Base-by-base conservation (phyloP, 1,140 invertebrate genomes). In the Drosophila carrolli region DNA sequence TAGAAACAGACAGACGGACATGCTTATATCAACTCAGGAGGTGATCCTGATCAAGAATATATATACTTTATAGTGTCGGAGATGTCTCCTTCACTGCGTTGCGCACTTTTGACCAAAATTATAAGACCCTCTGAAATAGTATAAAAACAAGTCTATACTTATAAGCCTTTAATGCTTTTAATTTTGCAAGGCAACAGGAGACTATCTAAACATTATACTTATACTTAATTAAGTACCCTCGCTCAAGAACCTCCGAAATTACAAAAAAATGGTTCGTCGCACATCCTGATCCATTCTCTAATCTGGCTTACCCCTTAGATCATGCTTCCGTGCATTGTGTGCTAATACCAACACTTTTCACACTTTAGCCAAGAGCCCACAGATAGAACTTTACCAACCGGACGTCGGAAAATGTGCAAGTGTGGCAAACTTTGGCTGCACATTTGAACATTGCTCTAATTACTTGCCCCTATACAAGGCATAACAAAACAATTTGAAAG, bases 371-470 rank as follows among this genome's bases (percentile, higher is more conserved):
- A 40, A 54, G 27, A 13, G 50, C 27, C 37, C 41, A 9, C 16
- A 23, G 35, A 32, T 41, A 37, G 51, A 75, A 74, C 68, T 75
- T 75, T 65, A 56, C 74, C 48, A 57, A 38, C 65, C 29, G 65
- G 32, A 57, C 53, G 50, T 58, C 68, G 41, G 32, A 47, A 57
- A 56, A 56, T 56, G 38, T 56, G 38, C 48, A 43, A 27, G 54
- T 29, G 54, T 16, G 35, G 47, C 29, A 35, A 74, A 75, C 47
- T 75, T 75, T 85, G 70, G 61, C 54, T 74, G 82, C 72, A 84
- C 75, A 78, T 61, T 67, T 70, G 29, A 66, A 66, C 65, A 71
- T 71, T 70, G 65, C 65, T 71, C 67, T 71, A 71, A 71, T 71
- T 71, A 71, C 65, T 71, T 70, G 65, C 51, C 65, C 67, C 43